Evolutionary conservation across 1,140 invertebrate genomes (phyloP).

Genomic region (Aplysia californica): DNA sequence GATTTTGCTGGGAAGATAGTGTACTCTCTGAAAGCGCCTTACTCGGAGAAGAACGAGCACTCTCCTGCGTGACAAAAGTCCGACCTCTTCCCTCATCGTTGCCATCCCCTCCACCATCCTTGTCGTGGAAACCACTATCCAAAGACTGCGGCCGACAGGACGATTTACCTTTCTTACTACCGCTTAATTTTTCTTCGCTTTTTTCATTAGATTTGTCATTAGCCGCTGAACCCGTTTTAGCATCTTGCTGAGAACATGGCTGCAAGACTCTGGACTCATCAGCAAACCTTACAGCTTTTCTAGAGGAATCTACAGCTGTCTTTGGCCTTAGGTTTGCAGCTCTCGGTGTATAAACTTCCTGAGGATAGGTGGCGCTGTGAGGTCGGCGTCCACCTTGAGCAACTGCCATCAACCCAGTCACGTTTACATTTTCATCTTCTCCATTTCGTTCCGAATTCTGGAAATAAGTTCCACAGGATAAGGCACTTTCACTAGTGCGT

Average conservation of each 20-base stretch:
- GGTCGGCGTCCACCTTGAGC: not conserved
- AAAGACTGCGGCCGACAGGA: not conserved
- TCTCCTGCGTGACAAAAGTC: not conserved
- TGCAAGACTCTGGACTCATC: no score
- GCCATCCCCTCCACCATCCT: not conserved
- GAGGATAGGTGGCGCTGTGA: not conserved
- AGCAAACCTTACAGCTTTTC: not conserved
- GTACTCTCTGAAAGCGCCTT: no score
- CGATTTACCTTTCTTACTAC: not conserved
- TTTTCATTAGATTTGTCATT: not conserved
- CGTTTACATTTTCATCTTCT: not conserved
- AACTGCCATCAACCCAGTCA: no score
- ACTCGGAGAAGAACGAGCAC: no score
- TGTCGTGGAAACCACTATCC: not conserved
- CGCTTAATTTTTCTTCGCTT: no score
- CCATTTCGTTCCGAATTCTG: not conserved
- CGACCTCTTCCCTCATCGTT: not conserved
- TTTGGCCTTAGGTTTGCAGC: not conserved
- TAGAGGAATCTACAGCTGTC: not conserved
- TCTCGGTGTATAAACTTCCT: not conserved
- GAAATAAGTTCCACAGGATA: not conserved
- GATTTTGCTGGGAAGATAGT: no score
- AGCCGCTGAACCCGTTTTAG: no score
- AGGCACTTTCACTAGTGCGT: not conserved
- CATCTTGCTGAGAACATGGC: no score